phyloP scores from a whole-genome alignment of 2,888 invertebrate species.

The Gnatocerus cornutus region DNA sequence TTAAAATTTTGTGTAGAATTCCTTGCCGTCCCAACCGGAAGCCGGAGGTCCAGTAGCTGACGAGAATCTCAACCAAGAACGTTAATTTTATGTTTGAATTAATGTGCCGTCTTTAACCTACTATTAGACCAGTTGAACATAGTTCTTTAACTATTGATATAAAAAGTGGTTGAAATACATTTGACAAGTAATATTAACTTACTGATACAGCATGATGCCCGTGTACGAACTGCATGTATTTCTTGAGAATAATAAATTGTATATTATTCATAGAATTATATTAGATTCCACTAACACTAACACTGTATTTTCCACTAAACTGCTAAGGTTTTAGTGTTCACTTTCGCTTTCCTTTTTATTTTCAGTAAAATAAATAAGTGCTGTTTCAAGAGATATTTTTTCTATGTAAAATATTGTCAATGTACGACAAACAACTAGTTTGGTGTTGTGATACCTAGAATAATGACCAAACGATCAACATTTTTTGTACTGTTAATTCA shows the following conservation, averaged over 20 bases:
- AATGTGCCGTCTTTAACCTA: slow-evolving; percentile 50
- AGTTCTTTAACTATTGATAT: slow-evolving; percentile 37
- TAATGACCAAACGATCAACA: slow-evolving; percentile 56
- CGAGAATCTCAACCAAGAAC: slow-evolving; percentile 83
- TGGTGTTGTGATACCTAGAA: slow-evolving; percentile 60
- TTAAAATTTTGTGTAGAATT: slow-evolving; percentile 76
- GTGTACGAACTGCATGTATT: slow-evolving; percentile 55
- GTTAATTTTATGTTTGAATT: slow-evolving; percentile 61
- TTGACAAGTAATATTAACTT: slow-evolving; percentile 51
- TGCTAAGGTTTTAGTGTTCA: slow-evolving; percentile 46
- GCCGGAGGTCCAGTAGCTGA: slow-evolving; percentile 76
- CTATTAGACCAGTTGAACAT: slow-evolving; percentile 43
- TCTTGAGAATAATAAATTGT: slow-evolving; percentile 46
- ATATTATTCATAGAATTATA: slow-evolving; percentile 50
- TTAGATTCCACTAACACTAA: slow-evolving; percentile 54
- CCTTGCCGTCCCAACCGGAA: slow-evolving; percentile 75
- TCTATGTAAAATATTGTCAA: slow-evolving; percentile 44
- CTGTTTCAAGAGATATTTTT: slow-evolving; percentile 40
- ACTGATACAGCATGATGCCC: slow-evolving; percentile 53
- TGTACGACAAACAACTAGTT: slow-evolving; percentile 51
- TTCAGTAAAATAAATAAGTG: slow-evolving; percentile 31
- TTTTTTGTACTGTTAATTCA: slow-evolving; percentile 51
- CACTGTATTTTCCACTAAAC: slow-evolving; percentile 51
- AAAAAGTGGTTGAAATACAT: slow-evolving; percentile 37
- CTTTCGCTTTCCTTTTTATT: slow-evolving; percentile 42